Evolutionary conservation across 2,113 vertebrate species (phyloP), one percentile per base, ranked within the genome.

Genomic region (Syngnathoides biaculeatus): DNA sequence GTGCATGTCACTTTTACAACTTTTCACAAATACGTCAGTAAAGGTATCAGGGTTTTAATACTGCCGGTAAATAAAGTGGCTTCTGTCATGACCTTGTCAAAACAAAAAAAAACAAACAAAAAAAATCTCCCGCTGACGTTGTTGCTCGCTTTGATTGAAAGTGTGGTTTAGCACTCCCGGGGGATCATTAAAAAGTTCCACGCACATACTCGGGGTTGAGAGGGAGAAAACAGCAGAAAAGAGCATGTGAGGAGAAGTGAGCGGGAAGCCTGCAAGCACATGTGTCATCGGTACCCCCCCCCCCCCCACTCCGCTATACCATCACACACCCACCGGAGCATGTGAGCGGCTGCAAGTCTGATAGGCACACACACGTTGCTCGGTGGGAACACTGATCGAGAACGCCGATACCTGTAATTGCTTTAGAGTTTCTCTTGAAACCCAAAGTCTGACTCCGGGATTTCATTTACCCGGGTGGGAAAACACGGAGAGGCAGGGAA

Each of bases 1-100:
- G 2, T 40, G 38, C 20, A 7, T 61, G 58, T 53, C 22, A 48
- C 43, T 71, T 79, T 81, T 73, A 75, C 64, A 59, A 72, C 69
- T 74, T 38, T 19, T 26, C 27, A 71, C 45, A 71, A 76, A 72
- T 22, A 40, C 20, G 11, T 63, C 67, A 69, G 76, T 80, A 69
- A 79, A 81, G 43, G 48, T 66, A 61, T 76, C 71, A 50, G 27
- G 17, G 17, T 74, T 72, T 35, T 71, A 71, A 76, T 45, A 71
- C n/a, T 40, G 67, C 57, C 71, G 47, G 78, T 82, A 81, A 87
- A 84, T 85, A 84, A 83, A 71, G 78, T 67, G 63, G 69, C 70
- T 78, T 80, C 79, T 83, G 71, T 84, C 85, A 42, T 83, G 81
- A 85, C 84, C 84, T 78, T 84, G 84, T 83, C 87, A 83, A 88